Base-by-base conservation (phyloP, 2,113 vertebrate genomes). In the Anguilla japonica region DNA sequence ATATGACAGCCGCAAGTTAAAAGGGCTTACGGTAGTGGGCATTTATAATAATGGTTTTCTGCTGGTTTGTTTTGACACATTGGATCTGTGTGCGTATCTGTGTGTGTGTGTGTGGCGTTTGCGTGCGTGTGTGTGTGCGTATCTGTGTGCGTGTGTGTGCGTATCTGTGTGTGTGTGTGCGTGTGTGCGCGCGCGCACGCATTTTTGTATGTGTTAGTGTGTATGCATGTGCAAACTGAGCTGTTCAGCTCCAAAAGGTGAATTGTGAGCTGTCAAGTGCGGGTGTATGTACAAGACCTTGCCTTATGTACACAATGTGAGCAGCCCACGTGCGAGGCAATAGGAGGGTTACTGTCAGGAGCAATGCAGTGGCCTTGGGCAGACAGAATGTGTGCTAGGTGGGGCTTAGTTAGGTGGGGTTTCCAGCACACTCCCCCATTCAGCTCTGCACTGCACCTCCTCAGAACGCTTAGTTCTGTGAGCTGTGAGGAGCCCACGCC, bases 341-440 rank as follows among this genome's bases (percentile, higher is more conserved):
- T 1, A 29, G 14, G 22, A 71, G 50, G 57, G 85, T 39, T 88
- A 39, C 87, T 85, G 26, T 85, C 57, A 46, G 85, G 86, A 87
- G 93, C 92, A 95, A 95, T 85, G 60, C 22, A 92, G 94, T 94
- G 93, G 93, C 92, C 92, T 94, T 93, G 92, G 91, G 92, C 93
- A 92, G 91, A 87, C 90, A 88, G 89, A 94, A 93, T 46, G 89
- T 91, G 93, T 93, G 89, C 82, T 4, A 87, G 82, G 41, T 79
- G n/a, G 88, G 93, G 88, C 87, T 89, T 50, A 88, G 83, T 41
- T 89, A 90, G 91, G 93, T 92, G 93, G 90, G 90, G 91, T 92
- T 88, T 81, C 87, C 40, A 90, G 89, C 85, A 85, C 87, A 85
- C 90, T 91, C 29, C 89, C 85, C 89, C 82, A 88, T 91, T 93